Evolutionary conservation across 2,113 vertebrate species (phyloP), one percentile per base, ranked within the genome.

Genomic region (Misgurnus mizolepis): DNA sequence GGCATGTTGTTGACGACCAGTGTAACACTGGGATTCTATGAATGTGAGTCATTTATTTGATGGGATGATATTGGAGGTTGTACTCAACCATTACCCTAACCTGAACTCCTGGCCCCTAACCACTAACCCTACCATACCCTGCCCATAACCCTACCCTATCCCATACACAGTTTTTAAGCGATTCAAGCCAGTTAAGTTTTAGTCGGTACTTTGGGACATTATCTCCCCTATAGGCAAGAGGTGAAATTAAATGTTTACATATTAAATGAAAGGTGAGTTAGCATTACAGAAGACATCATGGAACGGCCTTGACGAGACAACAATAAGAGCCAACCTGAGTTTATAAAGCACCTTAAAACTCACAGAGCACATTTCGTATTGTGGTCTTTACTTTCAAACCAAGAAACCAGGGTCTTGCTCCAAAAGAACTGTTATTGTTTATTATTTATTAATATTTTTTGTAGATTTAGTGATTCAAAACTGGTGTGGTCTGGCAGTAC

Each of bases 331-430:
- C 87, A 87, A 83, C 84, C 85, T 83, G 89, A 91, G 91, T 92
- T 92, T 91, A 93, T 92, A 89, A 89, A 91, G 91, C 91, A 93
- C 91, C 92, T 93, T 93, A 92, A 89, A 92, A 93, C 92, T 89
- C 87, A 87, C 79, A 79, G 90, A 91, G 91, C 91, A 91, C 89
- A 91, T 77, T 86, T 49, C 58, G 22, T 64, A 4, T 88, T 92
- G 89, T 92, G 89, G 91, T 91, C 86, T 91, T 90, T 89, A 89
- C 90, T 90, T 90, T 86, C 86, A 83, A 84, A 87, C 56, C 88
- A 90, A 89, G 85, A 90, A 93, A 92, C 90, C 93, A 93, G 93
- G 93, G 91, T 93, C 89, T 89, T 89, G 88, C 90, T 92, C 89
- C 87, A 86, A 91, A 92, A 88, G 83, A 89, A 90, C 89, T 88